phyloP scores from a whole-genome alignment of 2,888 invertebrate genomes.

The Idaea straminata region DNA sequence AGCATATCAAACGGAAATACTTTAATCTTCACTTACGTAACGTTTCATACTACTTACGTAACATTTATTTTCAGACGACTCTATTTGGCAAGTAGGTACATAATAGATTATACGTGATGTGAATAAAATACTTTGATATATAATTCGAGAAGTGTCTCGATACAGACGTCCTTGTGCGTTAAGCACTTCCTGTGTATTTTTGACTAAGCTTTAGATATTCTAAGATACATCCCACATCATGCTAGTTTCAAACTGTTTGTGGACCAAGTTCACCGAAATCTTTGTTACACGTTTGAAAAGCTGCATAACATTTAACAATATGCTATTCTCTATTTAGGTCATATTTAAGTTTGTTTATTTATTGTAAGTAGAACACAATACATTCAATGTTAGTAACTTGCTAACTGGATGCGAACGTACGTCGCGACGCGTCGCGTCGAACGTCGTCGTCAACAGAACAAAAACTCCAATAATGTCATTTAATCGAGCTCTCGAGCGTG shows the following conservation, averaged over 20 bases:
- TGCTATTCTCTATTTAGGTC: too few species aligned
- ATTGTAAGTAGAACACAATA: too few species aligned
- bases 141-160: conserved; percentile 39
- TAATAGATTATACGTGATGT: conserved; percentile 34
- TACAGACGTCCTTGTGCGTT: conserved; percentile 41
- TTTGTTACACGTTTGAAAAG: not conserved
- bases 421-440: conserved; percentile 10
- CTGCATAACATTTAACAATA: too few species aligned
- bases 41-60: conserved; percentile 19
- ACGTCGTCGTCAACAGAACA: conserved; percentile 31
- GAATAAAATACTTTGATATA: conserved; percentile 38
- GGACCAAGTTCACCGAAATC: not conserved
- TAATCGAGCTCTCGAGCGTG: conserved; percentile 67
- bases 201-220: not conserved
- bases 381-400: not conserved
- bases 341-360: not conserved
- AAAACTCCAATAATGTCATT: conserved; percentile 65
- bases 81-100: not conserved
- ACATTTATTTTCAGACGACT: conserved; percentile 32
- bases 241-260: not conserved
- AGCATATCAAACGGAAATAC: not conserved
- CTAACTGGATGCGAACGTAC: not conserved
- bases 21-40: not conserved
- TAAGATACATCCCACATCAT: not conserved
- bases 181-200: not conserved